Base-by-base conservation (phyloP, 2,888 invertebrate species). In the Oegoconia quadripuncta region DNA sequence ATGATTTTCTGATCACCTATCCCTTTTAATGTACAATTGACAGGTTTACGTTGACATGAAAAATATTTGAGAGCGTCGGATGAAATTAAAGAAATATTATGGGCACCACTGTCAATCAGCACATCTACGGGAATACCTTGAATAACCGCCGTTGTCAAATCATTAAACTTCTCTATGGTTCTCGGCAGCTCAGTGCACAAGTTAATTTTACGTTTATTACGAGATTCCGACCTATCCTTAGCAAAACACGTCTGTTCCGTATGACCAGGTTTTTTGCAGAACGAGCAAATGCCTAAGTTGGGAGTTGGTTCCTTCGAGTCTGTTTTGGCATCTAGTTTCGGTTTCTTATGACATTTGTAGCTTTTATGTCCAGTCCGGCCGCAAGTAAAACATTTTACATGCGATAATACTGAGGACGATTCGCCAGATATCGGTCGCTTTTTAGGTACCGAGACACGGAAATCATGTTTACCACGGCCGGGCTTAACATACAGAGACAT, bases 71-170 rank as follows among this genome's bases (percentile, higher is more conserved):
- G 8, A 1, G 40, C 30, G 6, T 18, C 34, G 1, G 34, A 32
- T 0, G 47, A 46, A 12, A 58, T 50, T 3, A 56, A 26, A 0
- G 52, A 52, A 0, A 50, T 30, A n/a, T n/a, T n/a, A 20, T 37
- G 12, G 1, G 52, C 43, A 3, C 54, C 53, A 20, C 48, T 57
- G 39, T 58, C 55, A 12, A 54, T 55, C 5, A 58, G 31, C 1
- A 52, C 43, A 13, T 54, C 53, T 0, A 46, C 28, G 0, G 55
- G 50, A 3, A 54, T 31, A 2, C 50, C 46, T 0, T 43, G n/a
- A 6, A 50, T 3, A 1, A 47, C 37, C 0, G 46, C 46, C 0
- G 42, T 25, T 6, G 28, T 40, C 0, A 48, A 23, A 17, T 51
- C 47, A 18, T n/a, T 40, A 8, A 15, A 40, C 1, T 4, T 9